Base-by-base conservation (phyloP, 1,140 invertebrate genomes). In the Procambarus virginalis region DNA sequence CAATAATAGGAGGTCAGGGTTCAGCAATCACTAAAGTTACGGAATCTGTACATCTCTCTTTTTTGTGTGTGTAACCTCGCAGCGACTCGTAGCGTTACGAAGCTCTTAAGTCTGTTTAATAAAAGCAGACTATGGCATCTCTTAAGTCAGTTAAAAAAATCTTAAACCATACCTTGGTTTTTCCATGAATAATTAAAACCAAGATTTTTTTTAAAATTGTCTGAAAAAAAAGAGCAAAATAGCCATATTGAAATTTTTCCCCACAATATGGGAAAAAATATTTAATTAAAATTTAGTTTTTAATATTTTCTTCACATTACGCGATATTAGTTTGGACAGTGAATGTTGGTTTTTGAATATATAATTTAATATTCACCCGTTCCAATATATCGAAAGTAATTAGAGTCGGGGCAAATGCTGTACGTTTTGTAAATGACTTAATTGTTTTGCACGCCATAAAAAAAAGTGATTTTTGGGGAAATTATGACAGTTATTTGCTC, bases 351-450 rank as follows among this genome's bases (percentile, higher is more conserved):
- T 64, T 64, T 64, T 12, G 60, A 64, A 64, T 64, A 64, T 64
- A 64, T 64, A 64, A 64, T 64, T 64, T 64, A 64, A 64, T 64
- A 64, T 64, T 64, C 60, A 64, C 60, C n/a, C 10, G 60, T 64
- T 64, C 60, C 60, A 64, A 64, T 64, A 64, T 64, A 64, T 64
- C 17, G 60, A 64, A 64, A 64, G 60, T 64, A 64, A 64, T 64
- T 64, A 64, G 55, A 58, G 60, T 64, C 60, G 14, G 60, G 14
- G 12, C 60, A 64, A 64, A 64, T 64, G 60, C 2, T 64, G 60
- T 64, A 64, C 60, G 60, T 64, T 64, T 64, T 64, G 60, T 64
- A 64, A 4, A 64, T 64, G 60, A 64, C 3, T 64, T 64, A 9
- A 64, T 64, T 14, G 60, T 64, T 64, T 64, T 4, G 3, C 9